Base-by-base conservation (phyloP, 2,888 invertebrate genomes). In the Zonitis immaculata region DNA sequence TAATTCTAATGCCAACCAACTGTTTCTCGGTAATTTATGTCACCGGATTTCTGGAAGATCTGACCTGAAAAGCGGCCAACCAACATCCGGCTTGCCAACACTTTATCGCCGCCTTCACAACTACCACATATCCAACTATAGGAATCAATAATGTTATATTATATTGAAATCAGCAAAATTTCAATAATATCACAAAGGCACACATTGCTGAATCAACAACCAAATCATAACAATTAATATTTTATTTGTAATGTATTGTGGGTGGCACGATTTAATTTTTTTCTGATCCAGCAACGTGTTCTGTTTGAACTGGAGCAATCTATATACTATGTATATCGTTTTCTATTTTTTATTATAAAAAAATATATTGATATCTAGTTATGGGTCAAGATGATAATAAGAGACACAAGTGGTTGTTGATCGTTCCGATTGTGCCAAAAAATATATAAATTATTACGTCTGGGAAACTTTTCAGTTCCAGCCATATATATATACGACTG, bases 171-270 rank as follows among this genome's bases (percentile, higher is more conserved):
- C 39, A 11, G 39, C 30, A 27, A 25, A 50, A 55, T 42, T 51
- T 30, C 30, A 44, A 55, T 45, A 18, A 35, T 51, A 51, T 55
- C 51, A 52, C 54, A 39, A 59, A 59, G 62, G n/a, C n/a, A n/a
- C n/a, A n/a, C n/a, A 63, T 63, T 58, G 57, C n/a, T n/a, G n/a
- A n/a, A n/a, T n/a, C n/a, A n/a, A n/a, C n/a, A n/a, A n/a, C n/a
- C n/a, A n/a, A n/a, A n/a, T n/a, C n/a, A n/a, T n/a, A n/a, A n/a
- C n/a, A n/a, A n/a, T n/a, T n/a, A n/a, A n/a, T n/a, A n/a, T n/a
- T n/a, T n/a, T n/a, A n/a, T n/a, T n/a, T n/a, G n/a, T n/a, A n/a
- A n/a, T n/a, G n/a, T n/a, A n/a, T n/a, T n/a, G n/a, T n/a, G n/a
- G n/a, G n/a, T n/a, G n/a, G n/a, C n/a, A n/a, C n/a, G n/a, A n/a